Evolutionary conservation across 2,113 vertebrate genomes (phyloP).

Genomic region (Erinaceus europaeus): DNA sequence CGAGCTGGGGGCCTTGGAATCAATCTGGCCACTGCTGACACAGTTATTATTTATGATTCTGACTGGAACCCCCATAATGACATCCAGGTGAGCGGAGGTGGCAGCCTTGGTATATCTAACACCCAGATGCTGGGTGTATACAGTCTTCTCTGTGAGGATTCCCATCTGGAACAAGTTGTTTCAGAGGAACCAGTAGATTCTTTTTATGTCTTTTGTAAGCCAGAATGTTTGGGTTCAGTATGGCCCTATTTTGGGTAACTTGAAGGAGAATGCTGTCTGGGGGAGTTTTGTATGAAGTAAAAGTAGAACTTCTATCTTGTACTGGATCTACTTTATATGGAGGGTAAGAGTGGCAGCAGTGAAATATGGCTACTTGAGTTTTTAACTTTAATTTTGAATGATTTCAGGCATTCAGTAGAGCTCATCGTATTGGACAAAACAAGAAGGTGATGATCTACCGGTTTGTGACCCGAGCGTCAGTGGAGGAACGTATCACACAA

Average conservation of each 20-base stretch:
- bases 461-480: constrained; percentile 97
- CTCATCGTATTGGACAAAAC: constrained; percentile 98
- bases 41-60: constrained; percentile 97
- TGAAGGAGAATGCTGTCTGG: background rate
- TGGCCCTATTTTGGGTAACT: background rate
- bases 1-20: constrained; percentile 98
- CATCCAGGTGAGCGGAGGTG: constrained; percentile 89
- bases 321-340: constrained; percentile 1
- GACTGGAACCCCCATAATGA: constrained; percentile 99
- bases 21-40: constrained; percentile 97
- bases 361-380: background rate
- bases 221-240: constrained; percentile 1
- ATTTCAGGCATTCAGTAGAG: constrained; percentile 95
- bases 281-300: background rate
- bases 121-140: background rate
- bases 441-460: constrained; percentile 99
- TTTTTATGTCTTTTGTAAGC: background rate
- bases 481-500: constrained; percentile 98
- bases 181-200: background rate
- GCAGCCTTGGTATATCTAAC: background rate
- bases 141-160: background rate
- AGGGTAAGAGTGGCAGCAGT: background rate
- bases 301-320: background rate
- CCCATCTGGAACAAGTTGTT: constrained; percentile 1
- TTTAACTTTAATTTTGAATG: background rate